Conservation (phyloP, 2,113 vertebrate genomes). For the Dasyurus viverrinus region DNA sequence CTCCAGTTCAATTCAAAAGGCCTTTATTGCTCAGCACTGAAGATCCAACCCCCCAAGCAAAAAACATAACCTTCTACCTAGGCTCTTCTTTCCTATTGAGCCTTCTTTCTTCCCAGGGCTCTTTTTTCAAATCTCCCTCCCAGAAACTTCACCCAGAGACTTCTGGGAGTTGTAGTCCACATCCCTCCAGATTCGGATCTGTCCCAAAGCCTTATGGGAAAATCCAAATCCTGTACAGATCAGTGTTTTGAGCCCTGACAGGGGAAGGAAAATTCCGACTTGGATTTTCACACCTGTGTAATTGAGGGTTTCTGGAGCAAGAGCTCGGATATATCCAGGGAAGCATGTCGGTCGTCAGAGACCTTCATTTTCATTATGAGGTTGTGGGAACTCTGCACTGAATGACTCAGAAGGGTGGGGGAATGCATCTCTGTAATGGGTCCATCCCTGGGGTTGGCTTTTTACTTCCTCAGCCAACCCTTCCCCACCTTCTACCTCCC, state of each 20-base stretch:
- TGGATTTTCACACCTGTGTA: slow-evolving; percentile 59
- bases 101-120: not conserved
- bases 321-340: slow-evolving; percentile 16
- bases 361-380: slow-evolving; percentile 58
- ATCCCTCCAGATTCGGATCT: too few species aligned
- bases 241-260: not conserved
- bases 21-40: not conserved
- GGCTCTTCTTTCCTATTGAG: not conserved
- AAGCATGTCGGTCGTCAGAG: slow-evolving; percentile 61
- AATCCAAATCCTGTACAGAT: not conserved
- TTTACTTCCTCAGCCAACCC: not conserved
- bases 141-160: not conserved
- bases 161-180: not conserved
- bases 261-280: slow-evolving; percentile 43
- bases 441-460: slow-evolving; percentile 26
- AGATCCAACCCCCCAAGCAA: not conserved
- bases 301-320: slow-evolving; percentile 34
- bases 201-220: not conserved
- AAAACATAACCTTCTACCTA: not conserved
- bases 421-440: slow-evolving; percentile 52
- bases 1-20: not conserved
- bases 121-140: not conserved
- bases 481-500: slow-evolving; percentile 34
- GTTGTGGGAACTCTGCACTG: slow-evolving; percentile 38
- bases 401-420: slow-evolving; percentile 17